These are phyloP conservation scores for Uropetala carovei DNA, from an alignment of 2,888 invertebrate species.

Conservation along the genomic window DNA sequence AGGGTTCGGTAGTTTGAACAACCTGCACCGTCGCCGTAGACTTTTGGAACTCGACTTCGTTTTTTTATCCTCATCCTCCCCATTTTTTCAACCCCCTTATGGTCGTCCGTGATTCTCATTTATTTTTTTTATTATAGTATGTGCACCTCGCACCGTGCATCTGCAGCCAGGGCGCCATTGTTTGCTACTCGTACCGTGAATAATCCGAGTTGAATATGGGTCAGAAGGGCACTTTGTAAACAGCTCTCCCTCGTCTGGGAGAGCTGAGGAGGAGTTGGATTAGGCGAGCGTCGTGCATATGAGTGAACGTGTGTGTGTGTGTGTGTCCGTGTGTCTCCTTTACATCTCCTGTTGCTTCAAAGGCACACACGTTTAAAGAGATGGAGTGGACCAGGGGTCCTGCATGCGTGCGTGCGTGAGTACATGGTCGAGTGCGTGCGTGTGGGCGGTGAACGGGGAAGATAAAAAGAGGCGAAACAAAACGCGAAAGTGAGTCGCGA, in stretches of 20 bases:
- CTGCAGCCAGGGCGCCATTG: not conserved
- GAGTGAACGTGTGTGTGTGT: not conserved
- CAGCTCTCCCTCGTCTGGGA: slow-evolving; percentile 6
- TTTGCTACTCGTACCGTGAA: not conserved
- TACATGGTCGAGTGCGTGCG: too few species aligned
- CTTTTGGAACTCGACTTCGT: not conserved
- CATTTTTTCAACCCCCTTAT: not conserved
- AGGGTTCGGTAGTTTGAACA: not conserved
- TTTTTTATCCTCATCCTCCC: not conserved
- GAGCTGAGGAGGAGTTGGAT: slow-evolving; percentile 9
- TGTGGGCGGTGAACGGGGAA: too few species aligned
- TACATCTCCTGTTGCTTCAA: slow-evolving; percentile 2
- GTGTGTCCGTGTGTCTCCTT: not conserved
- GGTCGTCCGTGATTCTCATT: not conserved
- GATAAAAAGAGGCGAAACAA: too few species aligned
- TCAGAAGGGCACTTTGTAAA: slow-evolving; percentile 16
- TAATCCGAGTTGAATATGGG: slow-evolving; percentile 10
- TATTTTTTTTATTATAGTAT: not conserved
- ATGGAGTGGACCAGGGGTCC: not conserved
- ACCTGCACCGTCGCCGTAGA: not conserved
- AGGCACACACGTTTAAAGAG: not conserved
- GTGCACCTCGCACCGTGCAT: not conserved
- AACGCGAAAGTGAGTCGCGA: too few species aligned
- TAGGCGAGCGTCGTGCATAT: not conserved
- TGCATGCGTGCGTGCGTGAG: not conserved